Evolutionary conservation across 2,797 vertebrate genomes (phyloP), one percentile per base, ranked within the genome.

Genomic region (Ambastaia sidthimunki): DNA sequence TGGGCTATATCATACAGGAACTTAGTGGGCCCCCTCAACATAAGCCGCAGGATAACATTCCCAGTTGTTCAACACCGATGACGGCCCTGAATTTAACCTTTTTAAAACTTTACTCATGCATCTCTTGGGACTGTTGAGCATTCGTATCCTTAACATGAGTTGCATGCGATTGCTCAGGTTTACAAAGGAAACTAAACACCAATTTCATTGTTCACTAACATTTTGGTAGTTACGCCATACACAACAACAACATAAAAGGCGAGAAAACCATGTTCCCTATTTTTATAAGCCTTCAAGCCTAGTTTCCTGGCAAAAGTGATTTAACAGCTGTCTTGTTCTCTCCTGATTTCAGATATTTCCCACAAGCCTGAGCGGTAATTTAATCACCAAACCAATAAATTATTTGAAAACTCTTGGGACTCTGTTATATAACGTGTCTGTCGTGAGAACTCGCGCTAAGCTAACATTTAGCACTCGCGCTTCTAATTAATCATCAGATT

Each of bases 401-500:
- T 62, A 16, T 62, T 31, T 62, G 23, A 28, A 3, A 13, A 62
- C 23, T 25, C 16, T 13, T 62, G 59, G 59, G 59, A 62, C 25
- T 41, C 37, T 10, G 37, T 41, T 41, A 41, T 41, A 12, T 16
- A 25, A 31, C 13, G 23, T 41, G 37, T 9, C 37, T 41, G 59
- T 62, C 15, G 59, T 54, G 76, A 54, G 31, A 79, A 55, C 55
- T 44, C 47, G 23, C 19, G 67, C 7, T 2, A 12, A 28, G 31
- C n/a, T 37, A 47, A 23, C n/a, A 23, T 23, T 52, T 7, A 59
- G 18, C 28, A 25, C 55, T 50, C 67, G 50, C 44, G 55, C 47
- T 31, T 41, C 44, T n/a, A 71, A 71, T 65, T 54, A 71, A 63
- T 48, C 11, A 18, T 25, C 54, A 60, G 37, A 41, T 47, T 34